Conservation (phyloP, 2,888 invertebrate genomes). For the Leptopterna dolabrata region DNA sequence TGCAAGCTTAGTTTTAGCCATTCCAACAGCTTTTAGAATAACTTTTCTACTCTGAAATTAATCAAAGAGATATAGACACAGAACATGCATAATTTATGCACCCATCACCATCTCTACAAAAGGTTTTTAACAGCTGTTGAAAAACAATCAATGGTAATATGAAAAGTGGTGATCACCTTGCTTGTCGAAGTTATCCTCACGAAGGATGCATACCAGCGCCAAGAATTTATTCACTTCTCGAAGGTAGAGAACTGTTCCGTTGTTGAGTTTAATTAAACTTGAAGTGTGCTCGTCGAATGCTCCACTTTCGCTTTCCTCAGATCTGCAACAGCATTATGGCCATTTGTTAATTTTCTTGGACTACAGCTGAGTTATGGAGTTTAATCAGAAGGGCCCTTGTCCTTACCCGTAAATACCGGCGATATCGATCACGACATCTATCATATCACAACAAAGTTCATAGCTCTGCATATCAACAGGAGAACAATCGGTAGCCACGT, state of each 20-base stretch:
- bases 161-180: too few species aligned
- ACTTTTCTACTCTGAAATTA: too few species aligned
- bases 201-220: slow-evolving; percentile 95
- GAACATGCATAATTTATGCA: too few species aligned
- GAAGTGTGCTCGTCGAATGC: slow-evolving; percentile 96
- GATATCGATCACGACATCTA: slow-evolving; percentile 98
- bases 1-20: too few species aligned
- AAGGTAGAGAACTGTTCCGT: slow-evolving; percentile 95
- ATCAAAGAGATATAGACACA: too few species aligned
- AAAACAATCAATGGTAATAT: too few species aligned
- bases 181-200: slow-evolving; percentile 97
- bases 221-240: slow-evolving; percentile 97
- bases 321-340: neutral
- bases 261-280: slow-evolving; percentile 94
- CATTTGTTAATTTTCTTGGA: neutral
- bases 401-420: slow-evolving; percentile 96
- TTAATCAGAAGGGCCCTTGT: slow-evolving; percentile 64
- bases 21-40: too few species aligned
- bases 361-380: too few species aligned
- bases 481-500: slow-evolving; percentile 99
- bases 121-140: too few species aligned
- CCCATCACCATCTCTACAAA: too few species aligned
- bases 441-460: slow-evolving; percentile 99
- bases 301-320: slow-evolving; percentile 82
- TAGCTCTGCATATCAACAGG: slow-evolving; percentile 99